Percentiles rank a stretch among this genome's conserved stretches.
These are phyloP conservation scores for Cuculus canorus DNA, from an alignment of 2,797 vertebrate genomes.

Conservation along the genomic window DNA sequence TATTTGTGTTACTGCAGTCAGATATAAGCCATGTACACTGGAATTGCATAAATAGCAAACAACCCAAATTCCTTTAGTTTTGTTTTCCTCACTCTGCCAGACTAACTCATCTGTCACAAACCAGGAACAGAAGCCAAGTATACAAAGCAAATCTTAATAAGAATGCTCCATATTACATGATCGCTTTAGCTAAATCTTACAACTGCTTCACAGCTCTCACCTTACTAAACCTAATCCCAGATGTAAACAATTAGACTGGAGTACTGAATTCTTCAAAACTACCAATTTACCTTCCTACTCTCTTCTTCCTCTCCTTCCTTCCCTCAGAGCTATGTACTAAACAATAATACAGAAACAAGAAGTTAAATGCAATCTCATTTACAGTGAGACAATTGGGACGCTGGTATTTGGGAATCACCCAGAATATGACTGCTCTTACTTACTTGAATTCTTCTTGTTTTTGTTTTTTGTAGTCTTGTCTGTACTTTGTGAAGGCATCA, in stretches of 20 bases:
- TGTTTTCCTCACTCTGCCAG: neutral
- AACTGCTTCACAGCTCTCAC: neutral
- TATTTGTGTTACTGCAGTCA: neutral
- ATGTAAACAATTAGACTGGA: neutral
- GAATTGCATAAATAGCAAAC: neutral
- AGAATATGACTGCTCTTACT: conserved; percentile 48
- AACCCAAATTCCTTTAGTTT: neutral
- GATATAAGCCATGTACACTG: neutral
- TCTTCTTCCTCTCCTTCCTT: neutral
- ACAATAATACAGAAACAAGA: neutral
- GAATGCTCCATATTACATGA: neutral
- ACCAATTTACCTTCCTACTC: neutral
- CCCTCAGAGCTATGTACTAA: neutral
- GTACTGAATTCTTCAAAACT: neutral
- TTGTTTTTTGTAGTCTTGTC: conserved; percentile 98
- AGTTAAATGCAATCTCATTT: neutral
- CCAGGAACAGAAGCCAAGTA: neutral
- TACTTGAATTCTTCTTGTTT: conserved; percentile 99
- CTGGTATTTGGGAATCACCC: neutral
- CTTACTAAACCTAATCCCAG: neutral
- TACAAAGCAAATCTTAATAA: neutral
- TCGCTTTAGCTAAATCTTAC: neutral
- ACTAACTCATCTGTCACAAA: neutral
- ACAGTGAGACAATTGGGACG: neutral
- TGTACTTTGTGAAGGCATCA: conserved; percentile 96